phyloP scores from a whole-genome alignment of 2,113 vertebrate species.

The Vulpes lagopus region DNA sequence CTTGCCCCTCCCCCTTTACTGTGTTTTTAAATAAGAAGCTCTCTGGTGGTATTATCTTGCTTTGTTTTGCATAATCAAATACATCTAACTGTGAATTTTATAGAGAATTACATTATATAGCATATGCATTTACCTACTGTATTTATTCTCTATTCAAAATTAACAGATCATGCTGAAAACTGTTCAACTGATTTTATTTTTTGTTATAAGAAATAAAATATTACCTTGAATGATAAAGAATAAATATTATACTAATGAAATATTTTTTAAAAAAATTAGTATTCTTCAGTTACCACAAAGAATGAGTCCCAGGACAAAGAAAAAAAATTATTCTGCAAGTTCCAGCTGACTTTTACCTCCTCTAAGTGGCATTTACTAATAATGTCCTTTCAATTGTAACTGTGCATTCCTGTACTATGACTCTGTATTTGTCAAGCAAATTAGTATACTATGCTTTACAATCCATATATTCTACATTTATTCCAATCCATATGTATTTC shows the following conservation, averaged over 20 bases:
- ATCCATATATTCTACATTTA: neutral
- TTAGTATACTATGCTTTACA: neutral
- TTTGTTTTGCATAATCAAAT: slow-evolving; percentile 28
- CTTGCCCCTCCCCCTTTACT: too few species aligned
- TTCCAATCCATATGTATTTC: neutral
- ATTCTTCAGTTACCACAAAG: neutral
- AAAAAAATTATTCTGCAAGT: neutral
- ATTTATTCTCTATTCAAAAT: slow-evolving; percentile 47
- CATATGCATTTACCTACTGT: neutral
- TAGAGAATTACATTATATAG: neutral
- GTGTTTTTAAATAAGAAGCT: slow-evolving; percentile 25
- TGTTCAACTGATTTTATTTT: slow-evolving; percentile 54
- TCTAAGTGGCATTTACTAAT: slow-evolving; percentile 1
- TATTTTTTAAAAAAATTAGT: slow-evolving; percentile 11
- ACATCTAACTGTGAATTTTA: slow-evolving; percentile 60
- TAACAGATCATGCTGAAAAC: neutral
- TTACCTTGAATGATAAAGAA: neutral
- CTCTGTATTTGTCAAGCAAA: neutral
- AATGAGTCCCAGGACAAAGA: neutral
- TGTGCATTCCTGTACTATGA: neutral
- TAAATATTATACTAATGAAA: neutral
- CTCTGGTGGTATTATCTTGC: neutral
- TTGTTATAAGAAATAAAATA: slow-evolving; percentile 59
- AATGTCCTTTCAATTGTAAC: neutral
- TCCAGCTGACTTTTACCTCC: neutral